phyloP scores from a whole-genome alignment of 2,888 invertebrate species.

The Apotomis turbidana region DNA sequence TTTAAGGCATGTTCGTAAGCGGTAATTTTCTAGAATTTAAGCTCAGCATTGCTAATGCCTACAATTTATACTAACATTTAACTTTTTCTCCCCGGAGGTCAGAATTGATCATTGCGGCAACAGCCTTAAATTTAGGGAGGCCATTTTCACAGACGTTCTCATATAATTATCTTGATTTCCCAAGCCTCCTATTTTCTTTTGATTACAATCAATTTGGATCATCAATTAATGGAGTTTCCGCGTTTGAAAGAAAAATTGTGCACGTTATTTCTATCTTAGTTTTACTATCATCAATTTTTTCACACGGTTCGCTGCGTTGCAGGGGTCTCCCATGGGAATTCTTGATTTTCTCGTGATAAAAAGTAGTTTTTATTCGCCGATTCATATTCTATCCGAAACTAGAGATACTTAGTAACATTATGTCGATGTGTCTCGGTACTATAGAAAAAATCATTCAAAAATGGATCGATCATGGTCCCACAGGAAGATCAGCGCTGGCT shows the following conservation, averaged over 20 bases:
- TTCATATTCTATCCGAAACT: too few relatives aligned
- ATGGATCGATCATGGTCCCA: too few relatives aligned
- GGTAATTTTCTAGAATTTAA: background rate
- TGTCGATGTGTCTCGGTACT: too few relatives aligned
- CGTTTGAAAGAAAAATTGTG: background rate
- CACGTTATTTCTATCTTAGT: background rate
- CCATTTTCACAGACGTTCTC: constrained; percentile 25
- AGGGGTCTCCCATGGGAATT: too few relatives aligned
- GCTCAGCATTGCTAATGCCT: background rate
- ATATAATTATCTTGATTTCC: constrained; percentile 40
- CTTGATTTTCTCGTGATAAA: too few relatives aligned
- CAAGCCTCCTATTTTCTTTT: constrained; percentile 35
- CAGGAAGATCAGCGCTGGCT: too few relatives aligned
- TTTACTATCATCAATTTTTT: background rate
- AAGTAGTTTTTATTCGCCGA: too few relatives aligned
- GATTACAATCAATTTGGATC: constrained; percentile 29
- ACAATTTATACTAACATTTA: constrained; percentile 17
- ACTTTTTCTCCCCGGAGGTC: constrained; percentile 8
- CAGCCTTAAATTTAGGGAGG: constrained; percentile 10
- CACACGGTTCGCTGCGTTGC: too few relatives aligned
- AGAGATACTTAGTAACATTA: too few relatives aligned
- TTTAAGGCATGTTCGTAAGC: too few relatives aligned
- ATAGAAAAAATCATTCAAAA: too few relatives aligned
- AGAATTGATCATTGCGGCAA: constrained; percentile 16
- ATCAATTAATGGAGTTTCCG: constrained; percentile 5